Base-by-base conservation (phyloP, 2,797 vertebrate species). In the Platyrinchus mystaceus region DNA sequence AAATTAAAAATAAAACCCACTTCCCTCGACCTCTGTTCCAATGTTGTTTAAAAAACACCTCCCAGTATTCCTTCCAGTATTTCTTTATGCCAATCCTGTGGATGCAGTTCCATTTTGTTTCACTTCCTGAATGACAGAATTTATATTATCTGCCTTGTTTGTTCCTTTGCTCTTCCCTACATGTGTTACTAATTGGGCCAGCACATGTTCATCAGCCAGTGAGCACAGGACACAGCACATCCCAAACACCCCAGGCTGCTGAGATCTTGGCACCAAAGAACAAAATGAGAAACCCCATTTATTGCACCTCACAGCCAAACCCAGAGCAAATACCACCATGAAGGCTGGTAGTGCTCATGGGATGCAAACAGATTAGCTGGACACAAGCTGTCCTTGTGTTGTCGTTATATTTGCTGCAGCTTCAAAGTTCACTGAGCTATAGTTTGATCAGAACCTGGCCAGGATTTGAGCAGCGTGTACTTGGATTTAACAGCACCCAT, bases 381-480 rank as follows among this genome's bases (percentile, higher is more conserved):
- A 82, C 22, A 56, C 12, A 44, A 86, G 26, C 62, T 56, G 39
- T 50, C 39, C 43, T 67, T 37, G 70, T 71, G 68, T 14, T 68
- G 55, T 60, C 34, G 55, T 86, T 49, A 56, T 68, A 50, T 88
- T 80, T 78, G 44, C 66, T 27, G 17, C 74, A 87, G 82, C 93
- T 92, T 75, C 44, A 50, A 90, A 62, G 62, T 83, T 94, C 84
- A 73, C 14, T 26, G 66, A 95, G 70, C 27, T 36, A 71, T 92
- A 63, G 90, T 93, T 90, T 87, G 87, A 60, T 88, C 70, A 79
- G 84, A 95, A 82, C 46, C 43, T 59, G 94, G 93, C 60, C 58
- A 24, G 49, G 68, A 60, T 86, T 88, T 70, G 83, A 83, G 75
- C 37, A 66, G 78, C 18, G 20, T 15, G 55, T 32, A 36, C 92